Evolutionary conservation across 1,140 invertebrate species (phyloP), one percentile per base, ranked within the genome.

Genomic region (Microvelia longipes): DNA sequence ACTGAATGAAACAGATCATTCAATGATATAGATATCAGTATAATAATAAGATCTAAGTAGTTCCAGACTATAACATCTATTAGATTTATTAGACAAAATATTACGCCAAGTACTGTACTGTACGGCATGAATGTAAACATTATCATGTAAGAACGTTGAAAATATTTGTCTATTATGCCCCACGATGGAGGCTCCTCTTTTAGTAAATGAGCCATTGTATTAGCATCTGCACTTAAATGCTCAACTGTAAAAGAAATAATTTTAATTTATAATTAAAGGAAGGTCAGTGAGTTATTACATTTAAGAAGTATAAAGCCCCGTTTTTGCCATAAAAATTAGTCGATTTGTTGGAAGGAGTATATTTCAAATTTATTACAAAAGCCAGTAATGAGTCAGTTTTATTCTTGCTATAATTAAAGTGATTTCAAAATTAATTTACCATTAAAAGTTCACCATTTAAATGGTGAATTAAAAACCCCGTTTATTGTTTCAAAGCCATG

Each of bases 21-120:
- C 24, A 89, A 71, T 1, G 85, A 85, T 66, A 85, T 77, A 70
- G 87, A 88, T 19, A 88, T 79, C 1, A 88, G 75, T 65, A 89
- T 88, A 15, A 89, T 83, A 70, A 89, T 85, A 5, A 88, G 75
- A 74, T 90, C 88, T 76, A 87, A 83, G 63, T 87, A 88, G 71
- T 87, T 89, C 84, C 86, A 89, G 1, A 82, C 81, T 69, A 86
- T 85, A 0, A 82, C 83, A 50, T 82, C 81, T 25, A 86, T 79
- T 25, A 85, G 76, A 69, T 85, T 83, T 2, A 84, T 75, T 65
- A 82, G 77, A 75, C 84, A 80, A 30, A 84, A 76, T 14, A 79
- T 0, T n/a, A 81, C 69, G 29, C 79, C 82, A 70, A 80, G 81
- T 79, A 79, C 80, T 0, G 78, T 29, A 26, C 73, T 74, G 72